Evolutionary conservation across 2,888 invertebrate genomes (phyloP).

Genomic region (Cheiracanthium punctorium): DNA sequence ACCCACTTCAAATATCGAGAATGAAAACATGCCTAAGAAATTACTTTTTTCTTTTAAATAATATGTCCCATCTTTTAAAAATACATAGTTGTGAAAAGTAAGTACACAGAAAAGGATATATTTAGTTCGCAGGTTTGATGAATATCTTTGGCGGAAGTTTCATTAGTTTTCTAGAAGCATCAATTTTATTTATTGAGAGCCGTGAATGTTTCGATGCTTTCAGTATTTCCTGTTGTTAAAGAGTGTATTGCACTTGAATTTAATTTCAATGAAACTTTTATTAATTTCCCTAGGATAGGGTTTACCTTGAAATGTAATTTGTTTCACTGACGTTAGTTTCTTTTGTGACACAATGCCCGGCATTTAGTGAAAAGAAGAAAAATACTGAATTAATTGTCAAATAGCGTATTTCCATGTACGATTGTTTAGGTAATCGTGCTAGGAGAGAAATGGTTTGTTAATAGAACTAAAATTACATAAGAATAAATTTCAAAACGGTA

Average conservation of each 20-base stretch:
- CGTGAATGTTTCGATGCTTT: background rate
- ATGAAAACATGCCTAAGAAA: constrained; percentile 8
- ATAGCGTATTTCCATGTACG: no score
- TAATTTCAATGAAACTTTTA: no score
- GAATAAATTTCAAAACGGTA: no score
- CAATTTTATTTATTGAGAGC: background rate
- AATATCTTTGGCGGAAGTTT: background rate
- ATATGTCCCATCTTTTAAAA: background rate
- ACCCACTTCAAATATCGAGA: constrained; percentile 7
- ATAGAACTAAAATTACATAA: no score
- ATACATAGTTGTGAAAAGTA: background rate
- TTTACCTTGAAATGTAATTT: no score
- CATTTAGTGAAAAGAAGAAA: no score
- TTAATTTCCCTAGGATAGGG: no score
- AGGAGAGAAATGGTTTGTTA: no score
- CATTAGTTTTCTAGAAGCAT: background rate
- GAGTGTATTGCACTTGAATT: background rate
- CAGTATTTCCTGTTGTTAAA: background rate
- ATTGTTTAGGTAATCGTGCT: no score
- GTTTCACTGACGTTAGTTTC: no score
- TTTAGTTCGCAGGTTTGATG: background rate
- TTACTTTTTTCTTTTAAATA: constrained; percentile 6
- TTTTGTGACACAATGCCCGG: no score
- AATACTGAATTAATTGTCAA: no score
- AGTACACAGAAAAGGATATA: background rate